Percentiles rank a stretch among this genome's conserved stretches.
phyloP scores from a whole-genome alignment of 92 coral and sea anemone genomes.

The Epizoanthus stellaris region DNA sequence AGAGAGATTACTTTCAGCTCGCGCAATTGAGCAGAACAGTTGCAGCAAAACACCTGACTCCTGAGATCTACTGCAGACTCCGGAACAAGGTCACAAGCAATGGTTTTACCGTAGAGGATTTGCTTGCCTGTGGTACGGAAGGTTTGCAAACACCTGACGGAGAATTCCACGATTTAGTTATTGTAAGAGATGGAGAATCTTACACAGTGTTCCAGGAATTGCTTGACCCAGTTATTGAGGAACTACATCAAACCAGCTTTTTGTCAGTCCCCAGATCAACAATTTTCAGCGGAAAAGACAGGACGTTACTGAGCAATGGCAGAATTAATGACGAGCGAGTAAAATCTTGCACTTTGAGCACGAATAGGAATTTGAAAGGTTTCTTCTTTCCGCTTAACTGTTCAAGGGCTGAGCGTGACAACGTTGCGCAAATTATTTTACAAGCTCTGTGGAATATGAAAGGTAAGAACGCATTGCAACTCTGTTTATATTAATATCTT shows the following conservation, averaged over 20 bases:
- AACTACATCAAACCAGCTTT: background rate
- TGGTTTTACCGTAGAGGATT: constrained; percentile 49
- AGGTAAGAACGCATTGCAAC: background rate
- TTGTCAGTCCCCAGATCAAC: background rate
- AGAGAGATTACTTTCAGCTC: constrained; percentile 15
- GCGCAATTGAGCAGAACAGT: background rate
- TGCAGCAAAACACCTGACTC: constrained; percentile 37
- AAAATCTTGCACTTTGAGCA: constrained; percentile 14
- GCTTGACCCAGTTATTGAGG: constrained; percentile 40
- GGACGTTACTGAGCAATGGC: background rate
- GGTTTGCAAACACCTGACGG: background rate
- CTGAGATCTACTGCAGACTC: constrained; percentile 45
- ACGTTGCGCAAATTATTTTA: constrained; percentile 2
- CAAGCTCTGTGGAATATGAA: background rate
- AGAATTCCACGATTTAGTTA: background rate
- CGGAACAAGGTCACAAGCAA: constrained; percentile 52
- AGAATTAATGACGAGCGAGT: constrained; percentile 18
- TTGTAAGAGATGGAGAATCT: constrained; percentile 52
- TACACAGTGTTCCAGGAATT: constrained; percentile 44
- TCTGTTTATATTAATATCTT: background rate
- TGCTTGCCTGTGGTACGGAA: background rate
- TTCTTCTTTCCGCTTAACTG: constrained; percentile 20
- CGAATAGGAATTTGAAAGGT: constrained; percentile 32
- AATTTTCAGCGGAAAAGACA: background rate
- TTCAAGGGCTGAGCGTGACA: constrained; percentile 12